These are phyloP conservation scores for Hapalemur alaotrensis DNA, from an alignment of 2,797 vertebrate genomes.

Conservation along the genomic window DNA sequence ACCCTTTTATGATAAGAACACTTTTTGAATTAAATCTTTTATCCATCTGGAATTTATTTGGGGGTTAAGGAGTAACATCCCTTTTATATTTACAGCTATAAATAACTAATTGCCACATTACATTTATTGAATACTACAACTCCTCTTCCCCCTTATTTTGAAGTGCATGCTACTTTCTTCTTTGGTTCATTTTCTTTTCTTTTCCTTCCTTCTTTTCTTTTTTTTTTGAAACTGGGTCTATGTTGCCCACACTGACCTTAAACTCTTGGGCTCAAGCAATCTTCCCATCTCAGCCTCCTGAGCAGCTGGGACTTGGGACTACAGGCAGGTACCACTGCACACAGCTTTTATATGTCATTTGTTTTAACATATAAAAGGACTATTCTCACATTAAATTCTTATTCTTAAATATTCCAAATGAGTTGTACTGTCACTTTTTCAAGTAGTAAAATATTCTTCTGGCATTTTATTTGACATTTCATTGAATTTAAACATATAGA, in stretches of 20 bases:
- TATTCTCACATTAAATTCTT: neutral
- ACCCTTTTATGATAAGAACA: too few relatives aligned
- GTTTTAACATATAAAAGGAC: neutral
- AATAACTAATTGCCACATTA: neutral
- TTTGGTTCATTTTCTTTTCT: neutral
- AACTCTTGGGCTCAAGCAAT: neutral
- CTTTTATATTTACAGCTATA: neutral
- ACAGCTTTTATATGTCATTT: neutral
- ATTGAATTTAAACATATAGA: neutral
- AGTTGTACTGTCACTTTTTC: neutral
- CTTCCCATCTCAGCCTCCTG: neutral
- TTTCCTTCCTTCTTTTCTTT: neutral
- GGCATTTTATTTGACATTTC: neutral
- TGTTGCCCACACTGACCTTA: neutral
- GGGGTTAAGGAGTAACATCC: neutral
- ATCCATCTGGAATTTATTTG: neutral
- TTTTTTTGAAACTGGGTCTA: neutral
- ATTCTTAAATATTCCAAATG: slow-evolving; percentile 23
- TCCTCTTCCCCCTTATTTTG: neutral
- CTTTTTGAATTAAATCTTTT: neutral
- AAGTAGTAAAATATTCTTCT: neutral
- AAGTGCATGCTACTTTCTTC: neutral
- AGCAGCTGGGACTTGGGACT: neutral
- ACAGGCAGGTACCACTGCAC: neutral
- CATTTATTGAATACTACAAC: neutral